These are phyloP conservation scores for Trichopoda pennipes DNA, from an alignment of 2,888 invertebrate genomes.

Conservation along the genomic window DNA sequence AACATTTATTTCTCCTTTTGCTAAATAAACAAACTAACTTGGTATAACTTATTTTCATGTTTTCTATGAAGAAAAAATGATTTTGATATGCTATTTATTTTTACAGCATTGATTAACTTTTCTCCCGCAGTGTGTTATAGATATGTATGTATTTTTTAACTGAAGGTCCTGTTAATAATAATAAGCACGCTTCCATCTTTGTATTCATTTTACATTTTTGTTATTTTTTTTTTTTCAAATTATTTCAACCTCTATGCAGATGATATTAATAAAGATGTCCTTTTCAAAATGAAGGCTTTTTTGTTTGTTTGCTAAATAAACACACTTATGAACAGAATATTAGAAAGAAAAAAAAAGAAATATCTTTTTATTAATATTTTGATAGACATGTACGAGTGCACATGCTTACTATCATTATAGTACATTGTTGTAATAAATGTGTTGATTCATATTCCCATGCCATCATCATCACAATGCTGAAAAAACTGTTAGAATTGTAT, in stretches of 20 bases:
- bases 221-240: constrained; percentile 7
- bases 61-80: no score
- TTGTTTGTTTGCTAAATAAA: background rate
- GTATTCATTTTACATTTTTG: constrained; percentile 22
- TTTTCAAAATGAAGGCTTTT: constrained; percentile 45
- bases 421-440: constrained; percentile 33
- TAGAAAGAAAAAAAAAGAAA: constrained; percentile 21
- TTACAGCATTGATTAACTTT: background rate
- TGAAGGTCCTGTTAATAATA: constrained; percentile 46
- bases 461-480: background rate
- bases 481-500: background rate
- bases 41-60: no score
- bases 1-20: no score
- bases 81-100: no score
- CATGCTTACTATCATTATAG: constrained; percentile 21
- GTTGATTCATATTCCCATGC: constrained; percentile 57
- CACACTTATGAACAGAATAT: constrained; percentile 16
- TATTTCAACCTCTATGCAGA: constrained; percentile 48
- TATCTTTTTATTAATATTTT: constrained; percentile 48
- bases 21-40: no score
- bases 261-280: constrained; percentile 63
- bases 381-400: constrained; percentile 29
- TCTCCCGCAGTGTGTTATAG: background rate
- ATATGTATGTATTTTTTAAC: constrained; percentile 1
- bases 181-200: constrained; percentile 56